Evolutionary conservation across 2,888 invertebrate genomes (phyloP).

Genomic region (Athetis lepigone): DNA sequence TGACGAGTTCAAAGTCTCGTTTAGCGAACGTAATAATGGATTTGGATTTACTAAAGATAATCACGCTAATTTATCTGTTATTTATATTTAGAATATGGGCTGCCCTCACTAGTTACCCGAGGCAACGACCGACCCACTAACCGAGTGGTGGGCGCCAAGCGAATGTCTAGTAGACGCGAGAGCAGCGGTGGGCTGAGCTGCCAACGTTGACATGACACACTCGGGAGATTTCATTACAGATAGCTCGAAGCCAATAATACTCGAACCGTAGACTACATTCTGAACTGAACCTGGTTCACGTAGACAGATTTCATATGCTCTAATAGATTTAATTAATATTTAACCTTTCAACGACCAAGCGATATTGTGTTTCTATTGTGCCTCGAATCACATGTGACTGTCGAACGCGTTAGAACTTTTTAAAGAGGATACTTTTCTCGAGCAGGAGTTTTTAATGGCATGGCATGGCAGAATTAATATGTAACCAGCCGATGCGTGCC

Average conservation of each 20-base stretch:
- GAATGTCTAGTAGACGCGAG: constrained; percentile 37
- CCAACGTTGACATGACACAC: constrained; percentile 64
- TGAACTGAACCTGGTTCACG: constrained; percentile 3
- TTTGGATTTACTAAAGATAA: constrained; percentile 23
- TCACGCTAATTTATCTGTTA: constrained; percentile 22
- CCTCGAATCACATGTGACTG: too few relatives aligned
- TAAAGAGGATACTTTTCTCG: too few relatives aligned
- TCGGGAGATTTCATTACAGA: constrained; percentile 36
- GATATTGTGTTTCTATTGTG: too few relatives aligned
- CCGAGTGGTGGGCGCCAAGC: constrained; percentile 77
- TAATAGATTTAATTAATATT: background rate
- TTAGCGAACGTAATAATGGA: constrained; percentile 1
- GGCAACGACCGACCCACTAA: constrained; percentile 85
- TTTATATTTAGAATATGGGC: constrained; percentile 37
- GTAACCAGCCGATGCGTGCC: background rate
- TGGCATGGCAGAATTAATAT: background rate
- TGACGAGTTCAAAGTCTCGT: constrained; percentile 21
- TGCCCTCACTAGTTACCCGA: constrained; percentile 43
- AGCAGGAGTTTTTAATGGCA: background rate
- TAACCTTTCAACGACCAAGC: too few relatives aligned
- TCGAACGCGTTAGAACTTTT: too few relatives aligned
- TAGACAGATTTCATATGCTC: constrained; percentile 3
- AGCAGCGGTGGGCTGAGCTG: constrained; percentile 57
- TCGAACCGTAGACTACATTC: constrained; percentile 1
- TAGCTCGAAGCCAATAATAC: constrained; percentile 35